Evolutionary conservation across 2,888 invertebrate genomes (phyloP), one percentile per base, ranked within the genome.

Genomic region (Saturnia pavonia): DNA sequence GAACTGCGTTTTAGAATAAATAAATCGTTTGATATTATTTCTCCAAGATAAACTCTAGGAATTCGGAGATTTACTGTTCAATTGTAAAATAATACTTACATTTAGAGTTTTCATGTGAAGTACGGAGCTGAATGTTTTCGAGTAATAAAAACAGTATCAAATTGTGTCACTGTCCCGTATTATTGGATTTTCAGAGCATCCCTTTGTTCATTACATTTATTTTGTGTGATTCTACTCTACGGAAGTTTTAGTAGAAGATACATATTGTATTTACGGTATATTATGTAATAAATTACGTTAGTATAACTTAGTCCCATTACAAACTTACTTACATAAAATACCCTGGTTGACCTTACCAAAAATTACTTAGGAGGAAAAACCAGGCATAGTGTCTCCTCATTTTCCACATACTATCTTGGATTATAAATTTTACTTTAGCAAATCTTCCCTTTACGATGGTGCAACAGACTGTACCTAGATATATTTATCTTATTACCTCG

Each of bases 391-490:
- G 45, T 14, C n/a, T 45, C 63, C 34, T 48, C 42, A 22, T 48
- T 65, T 27, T 19, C 14, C 34, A 65, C 60, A 69, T n/a, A 25
- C n/a, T n/a, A 25, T 25, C 0, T 19, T 25, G 1, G 16, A 16
- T 34, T 27, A 1, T 27, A 12, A 66, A 80, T 80, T 75, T 73
- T 76, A 74, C 63, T 1, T 43, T 34, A 34, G 34, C 34, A 4
- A 34, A 34, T 4, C 34, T 34, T 34, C 2, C 34, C 34, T 34
- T 34, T 34, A 34, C 6, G 6, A 34, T 6, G 6, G n/a, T n/a
- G 6, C 34, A 34, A 34, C 34, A 34, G 6, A 34, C 34, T 4
- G 3, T 34, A 34, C 34, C 6, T 34, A 4, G 34, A 34, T 34
- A 34, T 34, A 34, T 34, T 34, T 34, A 34, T 34, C 34, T 34